Conservation (phyloP, 1,140 invertebrate species). For the Magallana ariakensis region DNA sequence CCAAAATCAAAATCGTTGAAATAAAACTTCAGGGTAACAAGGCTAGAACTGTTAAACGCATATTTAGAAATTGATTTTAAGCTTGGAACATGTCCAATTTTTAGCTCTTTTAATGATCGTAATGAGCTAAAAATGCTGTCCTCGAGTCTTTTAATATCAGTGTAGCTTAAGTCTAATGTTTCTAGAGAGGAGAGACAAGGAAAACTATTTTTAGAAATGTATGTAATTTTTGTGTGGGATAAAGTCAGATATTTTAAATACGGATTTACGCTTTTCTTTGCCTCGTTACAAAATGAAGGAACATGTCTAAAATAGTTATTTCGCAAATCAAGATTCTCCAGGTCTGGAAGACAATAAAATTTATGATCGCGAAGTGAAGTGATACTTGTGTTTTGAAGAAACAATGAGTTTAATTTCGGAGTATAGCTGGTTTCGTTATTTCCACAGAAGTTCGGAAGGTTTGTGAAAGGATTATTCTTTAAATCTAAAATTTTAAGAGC, state of each 20-base stretch:
- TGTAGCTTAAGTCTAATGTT: background rate
- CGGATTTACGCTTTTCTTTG: background rate
- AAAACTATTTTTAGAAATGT: background rate
- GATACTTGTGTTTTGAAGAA: background rate
- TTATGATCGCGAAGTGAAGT: background rate
- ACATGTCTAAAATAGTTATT: background rate
- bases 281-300: background rate
- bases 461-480: background rate
- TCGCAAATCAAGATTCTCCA: background rate
- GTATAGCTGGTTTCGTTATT: background rate
- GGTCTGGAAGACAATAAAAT: background rate
- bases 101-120: background rate
- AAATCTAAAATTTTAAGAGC: background rate
- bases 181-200: background rate
- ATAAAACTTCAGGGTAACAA: background rate
- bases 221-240: background rate
- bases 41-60: slow-evolving; percentile 39
- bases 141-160: background rate
- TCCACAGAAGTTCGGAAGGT: background rate
- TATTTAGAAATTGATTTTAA: slow-evolving; percentile 5
- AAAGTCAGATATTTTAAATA: background rate
- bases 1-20: slow-evolving; percentile 14
- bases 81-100: background rate
- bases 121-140: slow-evolving; percentile 1
- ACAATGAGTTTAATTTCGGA: background rate